These are phyloP conservation scores for Etheostoma perlongum DNA, from an alignment of 2,797 vertebrate species.

Conservation along the genomic window DNA sequence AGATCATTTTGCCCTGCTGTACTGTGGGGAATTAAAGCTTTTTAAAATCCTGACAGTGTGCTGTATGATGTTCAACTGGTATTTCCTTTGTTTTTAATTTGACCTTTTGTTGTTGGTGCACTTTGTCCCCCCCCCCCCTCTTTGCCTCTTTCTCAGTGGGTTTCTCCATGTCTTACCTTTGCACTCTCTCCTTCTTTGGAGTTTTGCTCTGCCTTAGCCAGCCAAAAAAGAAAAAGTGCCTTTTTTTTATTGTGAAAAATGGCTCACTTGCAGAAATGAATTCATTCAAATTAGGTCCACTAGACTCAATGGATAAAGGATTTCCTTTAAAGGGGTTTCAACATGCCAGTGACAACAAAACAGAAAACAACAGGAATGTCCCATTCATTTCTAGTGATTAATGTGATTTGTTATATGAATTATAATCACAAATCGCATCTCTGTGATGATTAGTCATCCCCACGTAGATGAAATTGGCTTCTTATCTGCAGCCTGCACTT, in stretches of 20 bases:
- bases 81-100: background rate
- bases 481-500: conserved; percentile 18
- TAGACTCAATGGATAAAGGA: conserved; percentile 12
- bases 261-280: conserved; percentile 33
- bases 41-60: conserved; percentile 2
- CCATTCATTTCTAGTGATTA: background rate
- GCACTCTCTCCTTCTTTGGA: conserved; percentile 5
- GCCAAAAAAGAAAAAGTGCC: background rate
- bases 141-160: background rate
- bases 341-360: conserved; percentile 12
- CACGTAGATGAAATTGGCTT: conserved; percentile 24
- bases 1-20: conserved; percentile 25
- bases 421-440: conserved; percentile 5
- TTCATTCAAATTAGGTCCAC: conserved; percentile 42
- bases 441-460: conserved; percentile 40
- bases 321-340: conserved; percentile 45
- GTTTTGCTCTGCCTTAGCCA: conserved; percentile 11
- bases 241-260: conserved; percentile 34
- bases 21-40: conserved; percentile 19
- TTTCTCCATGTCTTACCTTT: conserved; percentile 15
- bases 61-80: background rate
- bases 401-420: background rate
- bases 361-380: conserved; percentile 2
- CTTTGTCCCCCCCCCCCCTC: background rate
- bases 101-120: conserved; percentile 9